Conservation (phyloP, 2,888 invertebrate genomes). For the Amphipoea oculea region DNA sequence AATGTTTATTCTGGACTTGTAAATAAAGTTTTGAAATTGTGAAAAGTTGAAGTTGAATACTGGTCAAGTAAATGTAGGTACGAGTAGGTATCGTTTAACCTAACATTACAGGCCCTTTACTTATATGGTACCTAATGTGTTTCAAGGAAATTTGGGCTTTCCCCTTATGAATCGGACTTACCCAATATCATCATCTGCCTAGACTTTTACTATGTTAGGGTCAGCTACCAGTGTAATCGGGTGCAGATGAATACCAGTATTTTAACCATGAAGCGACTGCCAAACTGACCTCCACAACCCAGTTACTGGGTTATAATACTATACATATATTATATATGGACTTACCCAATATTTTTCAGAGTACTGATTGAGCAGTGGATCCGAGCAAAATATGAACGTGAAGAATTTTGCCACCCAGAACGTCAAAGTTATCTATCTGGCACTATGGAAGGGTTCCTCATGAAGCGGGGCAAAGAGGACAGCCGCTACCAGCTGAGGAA, state of each 20-base stretch:
- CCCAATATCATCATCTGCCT: not conserved
- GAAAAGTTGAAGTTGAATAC: not conserved
- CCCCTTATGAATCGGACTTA: not conserved
- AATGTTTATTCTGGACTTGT: slow-evolving; percentile 33
- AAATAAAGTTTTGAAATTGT: slow-evolving; percentile 31
- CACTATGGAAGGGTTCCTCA: slow-evolving; percentile 95
- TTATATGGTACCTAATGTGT: not conserved
- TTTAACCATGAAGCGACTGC: not conserved
- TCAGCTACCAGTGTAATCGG: not conserved
- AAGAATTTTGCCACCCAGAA: slow-evolving; percentile 96
- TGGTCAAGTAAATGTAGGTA: not conserved
- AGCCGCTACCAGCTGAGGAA: slow-evolving; percentile 95
- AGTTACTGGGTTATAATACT: not conserved
- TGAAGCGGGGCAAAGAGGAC: slow-evolving; percentile 97
- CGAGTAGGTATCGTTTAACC: not conserved
- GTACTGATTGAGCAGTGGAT: slow-evolving; percentile 97
- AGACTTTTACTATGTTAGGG: not conserved
- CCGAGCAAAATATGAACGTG: slow-evolving; percentile 96
- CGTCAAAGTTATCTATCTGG: slow-evolving; percentile 95
- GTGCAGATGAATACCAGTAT: not conserved
- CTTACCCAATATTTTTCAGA: slow-evolving; percentile 86
- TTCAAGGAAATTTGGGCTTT: slow-evolving; percentile 8
- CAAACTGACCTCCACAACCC: not conserved
- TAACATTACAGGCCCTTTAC: not conserved
- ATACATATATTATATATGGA: not conserved